Evolutionary conservation across 2,888 invertebrate genomes (phyloP), one percentile per base, ranked within the genome.

Genomic region (Horisme vitalbata): DNA sequence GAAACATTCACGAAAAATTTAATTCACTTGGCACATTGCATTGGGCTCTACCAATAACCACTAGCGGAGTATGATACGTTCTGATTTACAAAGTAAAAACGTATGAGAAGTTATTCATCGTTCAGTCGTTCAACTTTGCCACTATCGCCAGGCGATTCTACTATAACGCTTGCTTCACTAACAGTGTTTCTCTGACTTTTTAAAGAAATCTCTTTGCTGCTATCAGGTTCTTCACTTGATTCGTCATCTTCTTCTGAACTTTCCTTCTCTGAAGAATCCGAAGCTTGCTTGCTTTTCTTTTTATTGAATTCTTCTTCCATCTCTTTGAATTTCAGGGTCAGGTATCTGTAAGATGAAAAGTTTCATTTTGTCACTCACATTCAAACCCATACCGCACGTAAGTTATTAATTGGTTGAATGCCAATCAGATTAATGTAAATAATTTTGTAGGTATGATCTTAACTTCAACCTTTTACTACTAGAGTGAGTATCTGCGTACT

Each of bases 291-390:
- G 61, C 91, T 92, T 57, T 93, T 92, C 66, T 93, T 92, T 45
- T 92, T 49, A 13, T 49, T 92, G 83, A 95, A 92, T 79, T 95
- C 94, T 56, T 94, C 94, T 78, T 96, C 96, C 94, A 95, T 95
- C 81, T 96, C 96, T 85, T 95, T 93, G 71, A 95, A 96, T 74
- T 96, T 96, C 45, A 95, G 82, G 7, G 95, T 95, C 36, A 96
- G 83, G 71, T 96, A 96, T 82, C 95, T 94, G 71, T 12, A 86
- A 83, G 6, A 34, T 23, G 20, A 7, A 28, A 13, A 6, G 7
- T 23, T 23, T 23, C 6, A 23, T 23, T n/a, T 3, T 8, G 23
- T 23, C 9, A 23, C 7, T n/a, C n/a, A n/a, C n/a, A n/a, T n/a
- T n/a, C n/a, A n/a, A n/a, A n/a, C n/a, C n/a, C n/a, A n/a, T n/a